These are phyloP conservation scores for Halocaridina rubra DNA, from an alignment of 2,888 invertebrate species.

Conservation along the genomic window DNA sequence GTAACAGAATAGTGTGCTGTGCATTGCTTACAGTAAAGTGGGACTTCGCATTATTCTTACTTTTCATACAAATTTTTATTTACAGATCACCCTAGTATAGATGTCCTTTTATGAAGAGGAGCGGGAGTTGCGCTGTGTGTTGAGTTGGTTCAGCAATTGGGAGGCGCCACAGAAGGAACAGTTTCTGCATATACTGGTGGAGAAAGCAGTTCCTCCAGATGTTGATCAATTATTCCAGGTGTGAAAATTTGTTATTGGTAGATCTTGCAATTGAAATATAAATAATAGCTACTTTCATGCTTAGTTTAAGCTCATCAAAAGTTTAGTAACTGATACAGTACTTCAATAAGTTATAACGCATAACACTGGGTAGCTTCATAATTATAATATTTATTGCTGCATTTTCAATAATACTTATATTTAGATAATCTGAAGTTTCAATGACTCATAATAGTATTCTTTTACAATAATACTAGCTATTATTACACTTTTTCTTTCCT, in stretches of 20 bases:
- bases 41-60: too few relatives aligned
- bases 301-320: too few relatives aligned
- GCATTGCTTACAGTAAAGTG: too few relatives aligned
- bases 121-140: conserved; percentile 49
- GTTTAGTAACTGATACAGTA: neutral
- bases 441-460: too few relatives aligned
- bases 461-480: neutral
- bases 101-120: conserved; percentile 54
- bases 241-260: neutral
- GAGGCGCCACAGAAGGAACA: conserved; percentile 49
- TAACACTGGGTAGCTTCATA: neutral
- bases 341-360: neutral
- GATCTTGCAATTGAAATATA: neutral
- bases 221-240: conserved; percentile 54
- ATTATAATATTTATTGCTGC: neutral
- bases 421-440: too few relatives aligned
- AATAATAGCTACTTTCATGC: too few relatives aligned
- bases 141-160: conserved; percentile 59
- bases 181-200: conserved; percentile 46
- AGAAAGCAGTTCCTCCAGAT: conserved; percentile 50
- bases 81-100: conserved; percentile 38
- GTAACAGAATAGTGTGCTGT: too few relatives aligned
- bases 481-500: too few relatives aligned
- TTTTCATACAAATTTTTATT: too few relatives aligned
- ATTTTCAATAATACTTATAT: neutral